Percentiles rank a stretch among this genome's conserved stretches.
These are phyloP conservation scores for Atta texana DNA, from an alignment of 1,140 invertebrate species.

Conservation along the genomic window DNA sequence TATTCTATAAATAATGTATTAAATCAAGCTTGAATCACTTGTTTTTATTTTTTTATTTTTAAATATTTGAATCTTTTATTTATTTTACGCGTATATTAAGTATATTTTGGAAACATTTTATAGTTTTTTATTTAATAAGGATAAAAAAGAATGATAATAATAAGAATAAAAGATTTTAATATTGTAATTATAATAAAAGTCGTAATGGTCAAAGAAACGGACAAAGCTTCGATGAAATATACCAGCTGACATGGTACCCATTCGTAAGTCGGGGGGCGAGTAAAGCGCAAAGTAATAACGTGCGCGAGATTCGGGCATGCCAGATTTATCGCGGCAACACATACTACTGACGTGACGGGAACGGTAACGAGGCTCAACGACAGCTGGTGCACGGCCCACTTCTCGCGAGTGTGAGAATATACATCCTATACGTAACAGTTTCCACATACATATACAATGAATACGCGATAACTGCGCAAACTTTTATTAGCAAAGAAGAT, in stretches of 20 bases:
- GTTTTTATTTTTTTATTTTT: not conserved
- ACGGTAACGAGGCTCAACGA: slow-evolving; percentile 80
- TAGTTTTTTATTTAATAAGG: not conserved
- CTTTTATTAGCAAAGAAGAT: slow-evolving; percentile 28
- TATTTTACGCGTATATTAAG: not conserved
- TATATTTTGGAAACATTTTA: not conserved
- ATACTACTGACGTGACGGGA: slow-evolving; percentile 79
- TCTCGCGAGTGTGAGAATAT: slow-evolving; percentile 43
- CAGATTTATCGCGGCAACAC: slow-evolving; percentile 80
- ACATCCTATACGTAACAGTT: slow-evolving; percentile 16
- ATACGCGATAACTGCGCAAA: slow-evolving; percentile 35
- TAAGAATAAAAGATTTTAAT: not conserved
- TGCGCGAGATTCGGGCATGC: slow-evolving; percentile 76
- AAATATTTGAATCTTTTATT: not conserved
- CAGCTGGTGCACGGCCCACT: slow-evolving; percentile 67
- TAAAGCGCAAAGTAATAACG: slow-evolving; percentile 75
- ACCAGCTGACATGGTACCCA: slow-evolving; percentile 51
- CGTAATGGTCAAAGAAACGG: slow-evolving; percentile 19
- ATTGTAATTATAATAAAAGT: slow-evolving; percentile 34
- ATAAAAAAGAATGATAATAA: not conserved
- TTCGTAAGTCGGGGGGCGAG: not conserved
- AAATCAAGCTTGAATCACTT: not conserved
- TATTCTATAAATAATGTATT: not conserved
- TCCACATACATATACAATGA: not conserved
- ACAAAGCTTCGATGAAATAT: slow-evolving; percentile 47